phyloP scores from a whole-genome alignment of 2,113 vertebrate species.

The Microcebus ravelobensis region DNA sequence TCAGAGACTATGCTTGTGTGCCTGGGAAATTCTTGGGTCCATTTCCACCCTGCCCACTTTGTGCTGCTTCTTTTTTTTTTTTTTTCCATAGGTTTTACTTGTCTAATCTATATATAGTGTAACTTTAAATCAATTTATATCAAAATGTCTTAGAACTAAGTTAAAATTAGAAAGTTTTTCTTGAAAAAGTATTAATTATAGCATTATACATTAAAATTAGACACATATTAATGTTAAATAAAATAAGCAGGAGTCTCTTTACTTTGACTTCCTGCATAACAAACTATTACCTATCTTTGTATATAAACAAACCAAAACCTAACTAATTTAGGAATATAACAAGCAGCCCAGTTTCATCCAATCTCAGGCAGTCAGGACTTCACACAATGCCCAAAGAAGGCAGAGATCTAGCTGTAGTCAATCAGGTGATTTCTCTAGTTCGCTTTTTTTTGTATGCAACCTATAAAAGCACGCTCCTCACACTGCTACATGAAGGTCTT shows the following conservation, averaged over 20 bases:
- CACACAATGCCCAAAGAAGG: not conserved
- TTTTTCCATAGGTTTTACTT: not conserved
- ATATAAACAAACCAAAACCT: not conserved
- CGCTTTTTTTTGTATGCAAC: not conserved
- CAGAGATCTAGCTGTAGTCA: not conserved
- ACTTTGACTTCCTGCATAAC: not conserved
- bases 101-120: no score
- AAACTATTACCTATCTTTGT: not conserved
- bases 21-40: not conserved
- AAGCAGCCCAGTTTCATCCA: not conserved
- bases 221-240: not conserved
- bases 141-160: not conserved
- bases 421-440: not conserved
- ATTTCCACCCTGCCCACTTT: not conserved
- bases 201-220: not conserved
- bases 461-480: not conserved
- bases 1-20: not conserved
- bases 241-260: not conserved
- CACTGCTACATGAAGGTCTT: not conserved
- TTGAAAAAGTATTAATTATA: not conserved
- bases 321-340: not conserved
- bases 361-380: not conserved
- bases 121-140: not conserved
- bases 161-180: not conserved
- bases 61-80: not conserved